Evolutionary conservation across 2,888 invertebrate genomes (phyloP).

Genomic region (Chirona hameri): DNA sequence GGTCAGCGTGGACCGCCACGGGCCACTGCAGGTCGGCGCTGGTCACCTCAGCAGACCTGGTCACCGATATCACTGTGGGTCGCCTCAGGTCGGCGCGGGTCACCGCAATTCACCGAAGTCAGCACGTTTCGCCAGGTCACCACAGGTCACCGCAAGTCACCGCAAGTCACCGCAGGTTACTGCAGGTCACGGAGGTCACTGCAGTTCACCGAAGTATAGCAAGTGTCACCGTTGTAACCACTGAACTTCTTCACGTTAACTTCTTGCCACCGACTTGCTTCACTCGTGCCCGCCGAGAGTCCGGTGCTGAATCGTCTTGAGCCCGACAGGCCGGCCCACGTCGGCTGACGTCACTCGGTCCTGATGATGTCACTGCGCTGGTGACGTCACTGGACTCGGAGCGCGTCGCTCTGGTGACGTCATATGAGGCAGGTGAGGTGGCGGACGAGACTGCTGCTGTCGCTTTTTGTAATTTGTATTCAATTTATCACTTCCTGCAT

Average conservation of each 20-base stretch:
- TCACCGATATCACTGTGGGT: background rate
- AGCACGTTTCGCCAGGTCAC: background rate
- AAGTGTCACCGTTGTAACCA: background rate
- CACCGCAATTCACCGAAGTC: background rate
- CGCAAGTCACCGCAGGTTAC: background rate
- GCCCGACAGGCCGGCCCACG: background rate
- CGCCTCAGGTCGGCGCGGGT: background rate
- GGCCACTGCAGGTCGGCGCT: background rate
- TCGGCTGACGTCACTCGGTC: background rate
- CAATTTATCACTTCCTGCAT: background rate
- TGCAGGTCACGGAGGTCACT: background rate
- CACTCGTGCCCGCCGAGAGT: background rate
- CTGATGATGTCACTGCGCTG: background rate
- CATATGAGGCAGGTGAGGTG: background rate
- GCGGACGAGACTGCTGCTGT: background rate
- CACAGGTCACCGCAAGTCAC: background rate
- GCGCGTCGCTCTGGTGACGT: background rate
- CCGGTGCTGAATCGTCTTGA: background rate
- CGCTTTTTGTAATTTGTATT: too few relatives aligned
- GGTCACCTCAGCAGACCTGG: background rate
- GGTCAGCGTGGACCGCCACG: background rate
- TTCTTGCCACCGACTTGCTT: too few relatives aligned
- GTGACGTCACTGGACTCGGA: constrained; percentile 13
- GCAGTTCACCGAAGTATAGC: background rate
- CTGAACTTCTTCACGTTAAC: too few relatives aligned